Conservation (phyloP, 2,888 invertebrate species). For the Lampropteryx suffumata region DNA sequence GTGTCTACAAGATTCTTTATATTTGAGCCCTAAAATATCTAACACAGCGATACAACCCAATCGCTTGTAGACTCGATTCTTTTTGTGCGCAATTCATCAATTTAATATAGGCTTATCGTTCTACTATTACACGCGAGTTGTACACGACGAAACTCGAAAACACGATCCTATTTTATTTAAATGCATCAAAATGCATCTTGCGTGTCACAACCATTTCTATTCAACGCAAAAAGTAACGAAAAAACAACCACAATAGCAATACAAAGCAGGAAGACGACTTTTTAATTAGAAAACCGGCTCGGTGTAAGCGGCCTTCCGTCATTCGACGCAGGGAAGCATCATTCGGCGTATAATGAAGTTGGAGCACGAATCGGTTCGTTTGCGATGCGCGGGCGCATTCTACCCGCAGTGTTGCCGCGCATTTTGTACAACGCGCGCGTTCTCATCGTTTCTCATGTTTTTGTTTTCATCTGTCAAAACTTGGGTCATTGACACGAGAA, state of each 20-base stretch:
- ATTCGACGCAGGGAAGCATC: slow-evolving; percentile 75
- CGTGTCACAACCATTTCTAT: slow-evolving; percentile 9
- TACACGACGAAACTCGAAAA: too few species aligned
- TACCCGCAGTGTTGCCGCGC: slow-evolving; percentile 65
- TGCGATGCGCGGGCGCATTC: slow-evolving; percentile 55
- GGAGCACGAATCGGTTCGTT: slow-evolving; percentile 55
- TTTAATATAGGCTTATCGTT: too few species aligned
- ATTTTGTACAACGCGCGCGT: slow-evolving; percentile 65
- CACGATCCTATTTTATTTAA: too few species aligned
- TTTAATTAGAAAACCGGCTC: slow-evolving; percentile 79
- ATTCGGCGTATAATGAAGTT: slow-evolving; percentile 73
- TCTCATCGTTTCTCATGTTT: slow-evolving; percentile 44
- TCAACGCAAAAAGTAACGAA: slow-evolving; percentile 21
- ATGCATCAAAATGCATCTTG: neutral
- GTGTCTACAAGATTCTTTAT: too few species aligned
- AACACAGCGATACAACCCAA: too few species aligned
- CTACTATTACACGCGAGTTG: too few species aligned
- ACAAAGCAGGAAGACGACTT: slow-evolving; percentile 48
- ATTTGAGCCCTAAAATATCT: too few species aligned
- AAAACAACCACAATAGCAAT: slow-evolving; percentile 39
- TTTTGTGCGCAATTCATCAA: too few species aligned
- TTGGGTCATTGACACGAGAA: slow-evolving; percentile 56
- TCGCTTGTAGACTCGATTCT: too few species aligned
- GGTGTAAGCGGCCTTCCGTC: slow-evolving; percentile 79
- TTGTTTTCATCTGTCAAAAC: slow-evolving; percentile 46